Conservation (phyloP, 1,140 invertebrate species). For the Venturia canescens region DNA sequence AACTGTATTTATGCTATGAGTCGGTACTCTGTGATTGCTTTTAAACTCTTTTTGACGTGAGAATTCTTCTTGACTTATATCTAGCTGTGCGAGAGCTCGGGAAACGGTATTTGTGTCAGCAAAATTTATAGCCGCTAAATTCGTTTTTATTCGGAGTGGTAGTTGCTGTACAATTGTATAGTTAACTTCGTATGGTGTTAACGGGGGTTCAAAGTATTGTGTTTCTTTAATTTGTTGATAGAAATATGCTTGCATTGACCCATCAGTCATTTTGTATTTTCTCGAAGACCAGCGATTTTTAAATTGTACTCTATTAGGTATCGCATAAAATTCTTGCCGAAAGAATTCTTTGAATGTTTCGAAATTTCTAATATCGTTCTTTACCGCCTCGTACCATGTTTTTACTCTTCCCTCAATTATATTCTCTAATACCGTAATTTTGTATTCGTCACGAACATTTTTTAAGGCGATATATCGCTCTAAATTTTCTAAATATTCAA, state of each 20-base stretch:
- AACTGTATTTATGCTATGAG: neutral
- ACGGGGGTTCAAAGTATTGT: conserved; percentile 30
- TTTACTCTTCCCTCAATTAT: conserved; percentile 32
- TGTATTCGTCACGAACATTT: conserved; percentile 20
- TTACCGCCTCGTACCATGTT: conserved; percentile 18
- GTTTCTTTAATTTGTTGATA: conserved; percentile 33
- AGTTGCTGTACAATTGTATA: conserved; percentile 48
- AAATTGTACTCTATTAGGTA: conserved; percentile 16
- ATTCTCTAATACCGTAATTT: conserved; percentile 17
- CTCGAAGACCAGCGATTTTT: conserved; percentile 37
- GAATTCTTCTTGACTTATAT: conserved; percentile 35
- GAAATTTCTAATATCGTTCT: neutral
- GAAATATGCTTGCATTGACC: conserved; percentile 42
- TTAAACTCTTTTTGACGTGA: neutral
- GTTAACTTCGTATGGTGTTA: conserved; percentile 46
- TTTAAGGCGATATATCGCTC: conserved; percentile 46
- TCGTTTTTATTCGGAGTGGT: conserved; percentile 24
- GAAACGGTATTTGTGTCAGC: conserved; percentile 22
- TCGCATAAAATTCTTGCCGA: conserved; percentile 41
- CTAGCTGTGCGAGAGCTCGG: conserved; percentile 40
- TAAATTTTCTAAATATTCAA: conserved; percentile 42
- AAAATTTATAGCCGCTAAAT: conserved; percentile 42
- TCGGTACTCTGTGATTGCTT: neutral
- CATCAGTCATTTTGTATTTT: conserved; percentile 34
- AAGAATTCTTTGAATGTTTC: conserved; percentile 38